Evolutionary conservation across 1,140 invertebrate species (phyloP).

Genomic region (Harlomillsia oculata): DNA sequence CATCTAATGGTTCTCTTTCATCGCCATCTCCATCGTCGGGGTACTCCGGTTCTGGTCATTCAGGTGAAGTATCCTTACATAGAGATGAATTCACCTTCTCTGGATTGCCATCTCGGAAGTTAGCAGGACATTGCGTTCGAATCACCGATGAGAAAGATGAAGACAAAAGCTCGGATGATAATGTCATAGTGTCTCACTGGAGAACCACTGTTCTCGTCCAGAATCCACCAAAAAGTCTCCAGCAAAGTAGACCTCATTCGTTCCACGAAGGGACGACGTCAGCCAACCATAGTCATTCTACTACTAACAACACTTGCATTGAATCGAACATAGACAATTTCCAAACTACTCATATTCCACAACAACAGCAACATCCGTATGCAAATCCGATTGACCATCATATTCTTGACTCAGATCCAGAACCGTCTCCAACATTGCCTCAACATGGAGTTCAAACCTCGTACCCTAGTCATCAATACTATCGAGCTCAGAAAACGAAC

Average conservation of each 20-base stretch:
- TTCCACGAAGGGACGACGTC: neutral
- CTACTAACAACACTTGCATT: neutral
- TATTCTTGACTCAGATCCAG: slow-evolving; percentile 7
- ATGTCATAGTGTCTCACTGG: slow-evolving; percentile 21
- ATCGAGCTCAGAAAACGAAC: slow-evolving; percentile 29
- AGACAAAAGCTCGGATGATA: neutral
- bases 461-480: slow-evolving; percentile 23
- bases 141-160: slow-evolving; percentile 15
- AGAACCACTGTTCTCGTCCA: slow-evolving; percentile 28
- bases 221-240: slow-evolving; percentile 15
- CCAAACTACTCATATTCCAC: neutral
- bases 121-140: slow-evolving; percentile 13
- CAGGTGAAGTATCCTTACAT: neutral
- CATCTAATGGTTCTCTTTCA: neutral
- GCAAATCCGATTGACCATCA: neutral
- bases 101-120: neutral
- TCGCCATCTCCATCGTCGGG: slow-evolving; percentile 9
- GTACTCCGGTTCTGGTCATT: neutral
- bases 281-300: neutral
- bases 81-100: neutral
- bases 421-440: slow-evolving; percentile 7
- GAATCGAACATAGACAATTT: neutral
- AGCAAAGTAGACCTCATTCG: neutral
- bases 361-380: slow-evolving; percentile 14
- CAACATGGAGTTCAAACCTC: slow-evolving; percentile 8